Evolutionary conservation across 2,888 invertebrate genomes (phyloP).

Genomic region (Agonopterix subpropinquella): DNA sequence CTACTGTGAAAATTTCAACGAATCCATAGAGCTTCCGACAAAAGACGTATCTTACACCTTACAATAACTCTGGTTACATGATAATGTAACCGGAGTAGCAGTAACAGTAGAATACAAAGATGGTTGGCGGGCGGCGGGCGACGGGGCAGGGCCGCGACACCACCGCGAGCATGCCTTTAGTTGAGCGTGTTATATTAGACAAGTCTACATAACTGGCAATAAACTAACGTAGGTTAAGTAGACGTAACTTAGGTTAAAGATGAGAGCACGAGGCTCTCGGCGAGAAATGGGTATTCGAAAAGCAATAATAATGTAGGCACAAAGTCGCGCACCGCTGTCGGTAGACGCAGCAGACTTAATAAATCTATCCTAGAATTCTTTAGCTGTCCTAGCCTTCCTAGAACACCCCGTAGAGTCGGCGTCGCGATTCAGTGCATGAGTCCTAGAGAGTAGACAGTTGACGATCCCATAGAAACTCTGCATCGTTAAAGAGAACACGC

Average conservation of each 20-base stretch:
- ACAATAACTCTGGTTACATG: too few species aligned
- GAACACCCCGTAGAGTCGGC: background rate
- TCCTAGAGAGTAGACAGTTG: too few species aligned
- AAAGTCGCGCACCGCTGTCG: conserved; percentile 66
- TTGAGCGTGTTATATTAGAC: conserved; percentile 39
- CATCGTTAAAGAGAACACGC: too few species aligned
- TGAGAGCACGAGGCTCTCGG: conserved; percentile 68
- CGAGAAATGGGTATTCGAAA: conserved; percentile 71
- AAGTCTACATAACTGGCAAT: conserved; percentile 56
- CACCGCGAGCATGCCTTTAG: conserved; percentile 46
- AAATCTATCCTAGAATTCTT: too few species aligned
- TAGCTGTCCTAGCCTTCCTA: too few species aligned
- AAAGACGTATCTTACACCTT: too few species aligned
- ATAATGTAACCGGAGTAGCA: background rate
- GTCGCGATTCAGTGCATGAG: background rate
- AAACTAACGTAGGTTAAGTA: conserved; percentile 57
- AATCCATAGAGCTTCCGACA: too few species aligned
- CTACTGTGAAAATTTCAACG: too few species aligned
- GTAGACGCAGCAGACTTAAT: conserved; percentile 50
- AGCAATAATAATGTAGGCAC: conserved; percentile 74
- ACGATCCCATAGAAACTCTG: too few species aligned
- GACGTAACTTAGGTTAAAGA: conserved; percentile 54
- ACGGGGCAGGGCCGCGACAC: conserved; percentile 43
- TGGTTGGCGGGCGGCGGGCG: conserved; percentile 28
- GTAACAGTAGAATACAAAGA: background rate